phyloP scores from a whole-genome alignment of 2,797 vertebrate genomes.

The Cuculus canorus region DNA sequence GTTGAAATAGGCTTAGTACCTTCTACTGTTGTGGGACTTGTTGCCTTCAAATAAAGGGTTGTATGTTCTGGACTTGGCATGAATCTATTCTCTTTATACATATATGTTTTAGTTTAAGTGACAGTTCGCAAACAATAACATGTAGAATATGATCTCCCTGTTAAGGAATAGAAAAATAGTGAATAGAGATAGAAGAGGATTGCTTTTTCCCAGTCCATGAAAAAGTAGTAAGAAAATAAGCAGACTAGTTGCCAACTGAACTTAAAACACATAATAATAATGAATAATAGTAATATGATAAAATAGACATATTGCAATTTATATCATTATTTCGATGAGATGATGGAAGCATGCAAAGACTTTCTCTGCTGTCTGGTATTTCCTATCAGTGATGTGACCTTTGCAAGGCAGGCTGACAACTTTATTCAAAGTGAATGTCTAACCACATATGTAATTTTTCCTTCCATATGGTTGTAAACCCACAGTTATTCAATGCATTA shows the following conservation, averaged over 20 bases:
- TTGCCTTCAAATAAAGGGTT: neutral
- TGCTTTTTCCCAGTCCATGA: neutral
- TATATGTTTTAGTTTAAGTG: neutral
- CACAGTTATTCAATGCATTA: neutral
- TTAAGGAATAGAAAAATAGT: neutral
- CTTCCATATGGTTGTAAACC: conserved; percentile 34
- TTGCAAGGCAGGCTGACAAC: conserved; percentile 36
- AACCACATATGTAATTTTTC: conserved; percentile 12
- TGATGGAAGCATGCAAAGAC: neutral
- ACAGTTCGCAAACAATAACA: neutral
- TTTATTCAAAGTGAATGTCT: conserved; percentile 20
- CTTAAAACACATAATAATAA: neutral
- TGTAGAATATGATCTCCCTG: neutral
- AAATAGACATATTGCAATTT: neutral
- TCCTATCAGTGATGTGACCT: neutral
- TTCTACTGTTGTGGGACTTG: neutral
- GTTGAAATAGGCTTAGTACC: neutral
- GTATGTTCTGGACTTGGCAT: neutral
- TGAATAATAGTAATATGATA: neutral
- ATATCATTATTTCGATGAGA: conserved; percentile 22
- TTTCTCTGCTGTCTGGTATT: conserved; percentile 27
- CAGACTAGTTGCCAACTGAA: neutral
- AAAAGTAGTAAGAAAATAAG: neutral
- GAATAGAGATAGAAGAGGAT: neutral
- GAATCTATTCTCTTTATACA: neutral